A percentile compares a stretch with the other conserved stretches of the same genome.
These are phyloP conservation scores for Numenius phaeopus DNA, from an alignment of 2,797 vertebrate species.

Conservation along the genomic window DNA sequence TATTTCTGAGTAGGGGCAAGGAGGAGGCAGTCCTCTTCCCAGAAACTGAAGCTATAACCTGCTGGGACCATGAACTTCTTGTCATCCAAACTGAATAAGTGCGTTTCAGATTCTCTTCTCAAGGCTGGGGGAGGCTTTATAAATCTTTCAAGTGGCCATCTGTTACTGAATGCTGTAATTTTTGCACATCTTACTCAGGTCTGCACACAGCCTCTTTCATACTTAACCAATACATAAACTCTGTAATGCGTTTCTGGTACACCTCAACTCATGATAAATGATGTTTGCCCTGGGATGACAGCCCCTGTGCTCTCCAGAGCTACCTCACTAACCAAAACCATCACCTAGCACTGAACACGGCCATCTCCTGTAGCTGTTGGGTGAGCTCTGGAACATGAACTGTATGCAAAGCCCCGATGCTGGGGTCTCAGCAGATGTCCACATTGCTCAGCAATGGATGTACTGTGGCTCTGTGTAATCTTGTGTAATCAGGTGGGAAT, in stretches of 20 bases:
- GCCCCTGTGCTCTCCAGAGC: background rate
- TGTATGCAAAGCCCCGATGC: accelerated
- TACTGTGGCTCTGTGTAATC: background rate
- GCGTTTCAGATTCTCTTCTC: background rate
- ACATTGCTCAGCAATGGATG: accelerated
- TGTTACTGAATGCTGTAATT: background rate
- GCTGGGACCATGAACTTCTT: background rate
- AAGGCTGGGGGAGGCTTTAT: background rate
- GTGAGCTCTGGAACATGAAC: background rate
- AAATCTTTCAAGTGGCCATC: background rate
- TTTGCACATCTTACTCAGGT: background rate
- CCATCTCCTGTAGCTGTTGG: background rate
- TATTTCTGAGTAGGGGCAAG: background rate
- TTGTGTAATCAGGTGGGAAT: background rate
- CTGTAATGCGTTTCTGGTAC: background rate
- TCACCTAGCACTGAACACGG: background rate
- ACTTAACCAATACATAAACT: background rate
- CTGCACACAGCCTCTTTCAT: background rate
- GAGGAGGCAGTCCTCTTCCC: background rate
- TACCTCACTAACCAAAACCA: background rate
- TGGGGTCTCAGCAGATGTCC: background rate
- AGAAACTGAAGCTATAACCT: background rate
- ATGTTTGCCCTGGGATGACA: background rate
- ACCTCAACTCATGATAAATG: background rate
- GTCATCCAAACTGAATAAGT: background rate